Evolutionary conservation across 2,888 invertebrate species (phyloP), one percentile per base, ranked within the genome.

Genomic region (Anthophora plumipes): DNA sequence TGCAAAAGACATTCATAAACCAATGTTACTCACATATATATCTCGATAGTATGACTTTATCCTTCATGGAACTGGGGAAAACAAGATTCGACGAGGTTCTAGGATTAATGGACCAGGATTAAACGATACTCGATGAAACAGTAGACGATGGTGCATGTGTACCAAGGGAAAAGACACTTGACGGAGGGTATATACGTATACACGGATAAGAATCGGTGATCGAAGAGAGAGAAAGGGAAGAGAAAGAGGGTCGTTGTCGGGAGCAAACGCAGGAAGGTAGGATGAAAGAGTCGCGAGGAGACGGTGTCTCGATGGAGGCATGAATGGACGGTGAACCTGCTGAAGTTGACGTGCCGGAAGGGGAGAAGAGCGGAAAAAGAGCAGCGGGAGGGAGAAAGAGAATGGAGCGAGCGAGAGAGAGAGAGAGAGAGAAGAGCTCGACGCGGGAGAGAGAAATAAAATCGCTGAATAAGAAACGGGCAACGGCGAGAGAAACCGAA

Each of bases 271-370:
- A 22, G 54, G 39, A 63, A 66, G 69, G 61, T 81, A 61, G 80
- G 66, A 61, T 63, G 74, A 74, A 70, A 75, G 81, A 79, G 50
- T 73, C 37, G 68, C 71, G 68, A 63, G 55, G 61, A 76, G 81
- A 72, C 76, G 76, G 60, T 64, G 77, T 77, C 63, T 61, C 66
- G 72, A 77, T 77, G 78, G 82, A 86, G 74, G 84, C 87, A 89
- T 90, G 88, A 91, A 91, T 90, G 91, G 89, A 90, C 86, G 88
- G 89, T 87, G 89, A 89, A 90, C 90, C 89, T 90, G 90, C 85
- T 82, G 83, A 74, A 79, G 86, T 82, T 72, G 77, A 78, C 80
- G 85, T 77, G 82, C 76, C 82, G 79, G 77, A 74, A 57, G 71
- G 48, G 72, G 82, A 57, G 75, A 69, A 71, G 71, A 43, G 55